These are phyloP conservation scores for Clytia hemisphaerica DNA, from an alignment of 30 jellyfish, hydroid and myxozoan genomes.

Conservation along the genomic window DNA sequence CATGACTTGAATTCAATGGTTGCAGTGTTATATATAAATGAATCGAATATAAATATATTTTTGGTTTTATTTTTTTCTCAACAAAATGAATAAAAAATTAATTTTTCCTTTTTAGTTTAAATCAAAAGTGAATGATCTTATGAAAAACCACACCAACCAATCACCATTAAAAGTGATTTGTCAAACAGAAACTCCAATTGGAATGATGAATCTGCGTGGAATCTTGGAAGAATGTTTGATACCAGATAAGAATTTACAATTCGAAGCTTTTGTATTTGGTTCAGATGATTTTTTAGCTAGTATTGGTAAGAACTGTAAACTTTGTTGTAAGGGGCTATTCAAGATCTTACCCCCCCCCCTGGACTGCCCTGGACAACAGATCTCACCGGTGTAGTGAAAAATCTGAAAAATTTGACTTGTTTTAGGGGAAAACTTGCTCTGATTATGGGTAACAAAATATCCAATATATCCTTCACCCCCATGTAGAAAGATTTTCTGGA, in stretches of 20 bases:
- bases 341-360: too few relatives aligned
- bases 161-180: slow-evolving; percentile 1
- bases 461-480: too few relatives aligned
- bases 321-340: too few relatives aligned
- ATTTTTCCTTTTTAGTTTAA: slow-evolving; percentile 7
- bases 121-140: neutral
- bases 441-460: too few relatives aligned
- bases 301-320: slow-evolving; percentile 49
- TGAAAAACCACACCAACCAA: neutral
- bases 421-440: too few relatives aligned
- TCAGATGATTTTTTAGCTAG: slow-evolving; percentile 89
- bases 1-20: too few relatives aligned
- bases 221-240: slow-evolving; percentile 55
- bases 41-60: neutral
- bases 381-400: too few relatives aligned
- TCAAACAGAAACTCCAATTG: slow-evolving; percentile 77
- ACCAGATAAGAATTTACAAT: slow-evolving; percentile 19
- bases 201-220: slow-evolving; percentile 52
- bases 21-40: neutral
- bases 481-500: too few relatives aligned
- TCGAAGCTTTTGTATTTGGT: slow-evolving; percentile 87
- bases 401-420: too few relatives aligned
- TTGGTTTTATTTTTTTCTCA: neutral
- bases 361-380: too few relatives aligned
- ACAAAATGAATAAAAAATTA: neutral